Conservation (phyloP, 2,888 invertebrate genomes). For the Stramonita haemastoma region DNA sequence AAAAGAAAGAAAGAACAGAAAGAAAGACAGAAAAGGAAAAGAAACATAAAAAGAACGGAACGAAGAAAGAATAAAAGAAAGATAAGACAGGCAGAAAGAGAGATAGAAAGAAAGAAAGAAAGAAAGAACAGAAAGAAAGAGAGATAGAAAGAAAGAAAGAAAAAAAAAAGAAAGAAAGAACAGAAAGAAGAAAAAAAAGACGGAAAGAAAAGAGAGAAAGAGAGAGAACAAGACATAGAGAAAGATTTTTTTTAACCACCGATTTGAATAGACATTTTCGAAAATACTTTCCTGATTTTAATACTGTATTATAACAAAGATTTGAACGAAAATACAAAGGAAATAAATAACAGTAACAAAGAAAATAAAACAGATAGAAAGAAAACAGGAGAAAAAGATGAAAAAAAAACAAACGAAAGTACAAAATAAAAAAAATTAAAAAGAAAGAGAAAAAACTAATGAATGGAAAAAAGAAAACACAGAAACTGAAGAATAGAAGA, state of each 20-base stretch:
- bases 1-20: neutral
- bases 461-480: neutral
- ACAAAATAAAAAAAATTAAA: neutral
- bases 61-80: neutral
- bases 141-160: neutral
- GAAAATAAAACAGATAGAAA: neutral
- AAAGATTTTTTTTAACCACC: too few species aligned
- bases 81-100: neutral
- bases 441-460: neutral
- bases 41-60: neutral
- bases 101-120: neutral
- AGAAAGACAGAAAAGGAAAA: neutral
- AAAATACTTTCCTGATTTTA: too few species aligned
- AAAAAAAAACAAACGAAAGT: neutral
- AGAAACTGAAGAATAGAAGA: neutral
- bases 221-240: neutral
- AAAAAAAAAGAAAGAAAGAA: neutral
- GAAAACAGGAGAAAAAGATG: neutral
- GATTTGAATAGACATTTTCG: too few species aligned
- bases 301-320: too few species aligned
- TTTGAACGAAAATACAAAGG: neutral
- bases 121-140: neutral
- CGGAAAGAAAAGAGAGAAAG: neutral
- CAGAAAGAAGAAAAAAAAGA: neutral
- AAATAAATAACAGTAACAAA: neutral